These are phyloP conservation scores for Spongilla lacustris DNA, from an alignment of 37 sponge, comb jelly and placozoan genomes.

Conservation along the genomic window DNA sequence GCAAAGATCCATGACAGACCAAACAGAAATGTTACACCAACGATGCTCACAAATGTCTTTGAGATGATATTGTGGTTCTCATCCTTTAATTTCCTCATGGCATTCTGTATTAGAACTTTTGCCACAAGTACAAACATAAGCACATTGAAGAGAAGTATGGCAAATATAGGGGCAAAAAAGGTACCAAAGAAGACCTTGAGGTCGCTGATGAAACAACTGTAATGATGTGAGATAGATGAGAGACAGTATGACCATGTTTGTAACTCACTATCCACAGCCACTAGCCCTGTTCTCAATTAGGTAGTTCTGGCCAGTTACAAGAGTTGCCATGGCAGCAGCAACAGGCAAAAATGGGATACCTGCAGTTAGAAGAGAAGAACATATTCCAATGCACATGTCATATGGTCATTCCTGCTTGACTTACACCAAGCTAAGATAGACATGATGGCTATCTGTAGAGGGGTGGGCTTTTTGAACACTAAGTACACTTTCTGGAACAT, in stretches of 20 bases:
- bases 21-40: conserved; percentile 24
- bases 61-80: not conserved
- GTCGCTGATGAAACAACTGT: conserved; percentile 48
- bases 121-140: conserved; percentile 15
- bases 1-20: conserved; percentile 70
- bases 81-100: not conserved
- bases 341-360: conserved; percentile 14
- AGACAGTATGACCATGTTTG: not conserved
- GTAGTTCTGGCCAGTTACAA: not conserved
- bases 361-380: not conserved
- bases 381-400: not conserved
- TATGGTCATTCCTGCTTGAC: not conserved
- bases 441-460: not conserved
- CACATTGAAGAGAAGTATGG: conserved; percentile 20
- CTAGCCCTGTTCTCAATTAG: not conserved
- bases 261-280: not conserved
- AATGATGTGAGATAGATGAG: not conserved
- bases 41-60: not conserved
- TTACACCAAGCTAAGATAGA: conserved; percentile 49
- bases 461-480: conserved; percentile 13
- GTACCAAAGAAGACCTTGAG: conserved; percentile 12
- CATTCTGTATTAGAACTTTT: not conserved
- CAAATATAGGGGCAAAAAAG: conserved; percentile 15
- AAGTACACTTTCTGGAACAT: conserved; percentile 36
- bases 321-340: conserved; percentile 1